Conservation (phyloP, 2,113 vertebrate species). For the Macroglossus sobrinus region DNA sequence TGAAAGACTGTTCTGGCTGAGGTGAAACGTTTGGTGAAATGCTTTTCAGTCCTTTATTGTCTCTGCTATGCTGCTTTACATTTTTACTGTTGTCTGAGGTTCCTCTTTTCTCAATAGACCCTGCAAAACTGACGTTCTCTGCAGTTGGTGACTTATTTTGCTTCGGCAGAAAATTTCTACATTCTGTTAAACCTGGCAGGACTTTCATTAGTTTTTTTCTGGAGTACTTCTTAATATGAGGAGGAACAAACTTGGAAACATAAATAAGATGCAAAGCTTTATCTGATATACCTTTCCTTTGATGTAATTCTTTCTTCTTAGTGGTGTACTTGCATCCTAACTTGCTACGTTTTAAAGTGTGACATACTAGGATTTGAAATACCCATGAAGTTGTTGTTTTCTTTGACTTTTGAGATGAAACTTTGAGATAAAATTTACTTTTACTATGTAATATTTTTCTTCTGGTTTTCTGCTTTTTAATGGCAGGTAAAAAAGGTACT, state of each 20-base stretch:
- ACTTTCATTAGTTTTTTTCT: neutral
- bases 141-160: neutral
- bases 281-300: neutral
- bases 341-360: neutral
- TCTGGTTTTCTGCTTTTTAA: neutral
- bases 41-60: neutral
- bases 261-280: neutral
- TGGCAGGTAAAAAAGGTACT: neutral
- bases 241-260: neutral
- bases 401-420: slow-evolving; percentile 19
- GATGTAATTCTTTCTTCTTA: neutral
- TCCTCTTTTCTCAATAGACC: neutral
- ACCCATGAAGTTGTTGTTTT: neutral
- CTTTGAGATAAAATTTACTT: slow-evolving; percentile 21
- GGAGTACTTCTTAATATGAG: slow-evolving; percentile 26
- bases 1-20: neutral
- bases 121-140: neutral
- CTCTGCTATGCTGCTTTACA: neutral
- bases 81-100: neutral
- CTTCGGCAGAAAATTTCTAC: neutral
- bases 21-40: neutral
- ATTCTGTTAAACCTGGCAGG: neutral
- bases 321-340: neutral
- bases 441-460: neutral
- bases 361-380: neutral